phyloP scores from a whole-genome alignment of 1,140 invertebrate species.

The Drosophila sp. region DNA sequence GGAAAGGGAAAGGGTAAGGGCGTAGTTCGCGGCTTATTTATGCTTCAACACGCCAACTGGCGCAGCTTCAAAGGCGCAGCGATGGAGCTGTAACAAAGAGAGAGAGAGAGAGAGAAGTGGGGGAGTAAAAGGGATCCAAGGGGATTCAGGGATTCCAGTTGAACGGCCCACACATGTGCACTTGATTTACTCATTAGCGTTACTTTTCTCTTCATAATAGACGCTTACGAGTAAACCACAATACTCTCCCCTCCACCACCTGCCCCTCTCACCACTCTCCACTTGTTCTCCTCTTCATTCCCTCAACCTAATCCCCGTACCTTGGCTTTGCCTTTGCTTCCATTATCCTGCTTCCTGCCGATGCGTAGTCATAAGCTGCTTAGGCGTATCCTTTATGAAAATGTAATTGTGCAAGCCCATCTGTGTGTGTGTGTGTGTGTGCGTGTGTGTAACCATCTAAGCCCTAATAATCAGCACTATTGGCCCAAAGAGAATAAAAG shows the following conservation, averaged over 20 bases:
- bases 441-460: constrained; percentile 40
- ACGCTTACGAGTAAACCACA: constrained; percentile 66
- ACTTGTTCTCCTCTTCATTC: too few relatives aligned
- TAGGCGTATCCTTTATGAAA: constrained; percentile 80
- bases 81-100: constrained; percentile 3
- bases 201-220: constrained; percentile 80
- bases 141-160: constrained; percentile 57
- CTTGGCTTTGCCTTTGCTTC: constrained; percentile 37
- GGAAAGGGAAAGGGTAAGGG: not conserved
- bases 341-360: constrained; percentile 51
- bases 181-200: constrained; percentile 83
- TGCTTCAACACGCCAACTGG: constrained; percentile 77
- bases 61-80: constrained; percentile 74
- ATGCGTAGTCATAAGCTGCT: constrained; percentile 69
- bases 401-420: constrained; percentile 70
- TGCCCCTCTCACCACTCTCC: not conserved
- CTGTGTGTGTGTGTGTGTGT: constrained; percentile 2
- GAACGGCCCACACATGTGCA: constrained; percentile 75
- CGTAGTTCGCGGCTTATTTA: constrained; percentile 68
- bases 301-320: constrained; percentile 1
- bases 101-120: not conserved
- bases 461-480: constrained; percentile 77
- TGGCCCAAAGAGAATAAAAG: constrained; percentile 43
- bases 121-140: not conserved
- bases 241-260: not conserved